These are phyloP conservation scores for Cenopis cana DNA, from an alignment of 2,888 invertebrate genomes.

Conservation along the genomic window DNA sequence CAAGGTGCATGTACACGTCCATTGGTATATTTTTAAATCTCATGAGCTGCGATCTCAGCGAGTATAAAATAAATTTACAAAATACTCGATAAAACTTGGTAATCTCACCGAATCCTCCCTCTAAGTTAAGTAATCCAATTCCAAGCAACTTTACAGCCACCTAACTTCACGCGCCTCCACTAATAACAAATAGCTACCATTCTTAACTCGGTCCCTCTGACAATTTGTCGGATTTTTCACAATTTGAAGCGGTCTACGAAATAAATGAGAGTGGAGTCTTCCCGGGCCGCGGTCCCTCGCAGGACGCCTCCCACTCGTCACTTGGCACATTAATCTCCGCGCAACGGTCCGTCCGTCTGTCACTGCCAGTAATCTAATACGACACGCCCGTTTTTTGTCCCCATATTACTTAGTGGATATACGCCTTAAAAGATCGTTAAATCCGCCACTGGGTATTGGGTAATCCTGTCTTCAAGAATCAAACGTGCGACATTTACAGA, in stretches of 20 bases:
- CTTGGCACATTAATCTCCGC: slow-evolving; percentile 82
- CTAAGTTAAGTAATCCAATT: slow-evolving; percentile 39
- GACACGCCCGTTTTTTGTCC: slow-evolving; percentile 83
- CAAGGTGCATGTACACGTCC: too few relatives aligned
- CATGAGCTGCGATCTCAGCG: too few relatives aligned
- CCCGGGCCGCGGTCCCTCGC: slow-evolving; percentile 57
- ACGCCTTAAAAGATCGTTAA: slow-evolving; percentile 72
- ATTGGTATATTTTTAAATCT: too few relatives aligned
- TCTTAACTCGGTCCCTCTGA: slow-evolving; percentile 47
- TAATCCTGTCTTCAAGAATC: slow-evolving; percentile 68
- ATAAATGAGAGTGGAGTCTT: slow-evolving; percentile 72
- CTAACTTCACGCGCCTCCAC: slow-evolving; percentile 38
- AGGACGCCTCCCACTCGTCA: slow-evolving; percentile 77
- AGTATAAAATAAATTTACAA: not conserved
- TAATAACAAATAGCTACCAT: slow-evolving; percentile 45
- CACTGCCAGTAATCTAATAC: slow-evolving; percentile 83
- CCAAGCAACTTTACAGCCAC: slow-evolving; percentile 34
- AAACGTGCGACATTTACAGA: slow-evolving; percentile 64
- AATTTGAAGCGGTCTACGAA: slow-evolving; percentile 67
- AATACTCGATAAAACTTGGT: slow-evolving; percentile 17
- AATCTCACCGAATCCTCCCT: slow-evolving; percentile 22
- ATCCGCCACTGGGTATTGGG: slow-evolving; percentile 64
- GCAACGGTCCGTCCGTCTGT: slow-evolving; percentile 79
- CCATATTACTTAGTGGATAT: slow-evolving; percentile 76
- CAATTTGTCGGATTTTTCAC: slow-evolving; percentile 73